Base-by-base conservation (phyloP, 2,113 vertebrate genomes). In the Stigmatopora nigra region DNA sequence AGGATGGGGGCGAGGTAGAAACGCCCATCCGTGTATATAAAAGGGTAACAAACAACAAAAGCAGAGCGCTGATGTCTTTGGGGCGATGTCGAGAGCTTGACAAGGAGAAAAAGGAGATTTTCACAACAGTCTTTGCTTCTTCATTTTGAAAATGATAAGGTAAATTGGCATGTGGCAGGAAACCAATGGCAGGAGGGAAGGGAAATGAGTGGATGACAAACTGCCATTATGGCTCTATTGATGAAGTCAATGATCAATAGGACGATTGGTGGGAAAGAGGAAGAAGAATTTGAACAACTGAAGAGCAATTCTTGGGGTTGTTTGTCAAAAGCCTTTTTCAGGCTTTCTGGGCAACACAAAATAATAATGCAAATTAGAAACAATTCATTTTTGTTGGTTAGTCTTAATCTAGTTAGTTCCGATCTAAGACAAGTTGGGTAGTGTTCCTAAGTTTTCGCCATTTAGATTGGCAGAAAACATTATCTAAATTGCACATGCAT, bases 171-270 rank as follows among this genome's bases (percentile, higher is more conserved):
- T 82, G 78, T 87, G 88, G 85, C 82, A 84, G 83, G 76, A 88
- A 90, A 76, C 68, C 70, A 83, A 88, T 87, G 80, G 14, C 73
- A 19, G 49, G 75, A 70, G 79, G 82, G 71, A 75, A 86, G 83
- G 56, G 3, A 68, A 70, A 83, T 90, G 88, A 91, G 86, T 89
- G 87, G 88, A 85, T 85, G 87, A 87, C 84, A 87, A 89, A 89
- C 83, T 89, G 72, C 70, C 90, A 90, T 90, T 90, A 91, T 89
- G 87, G 76, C 71, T 38, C 59, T 88, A 90, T 90, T 88, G 90
- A 90, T 86, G 87, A 87, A 78, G 78, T 80, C 82, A 87, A 82
- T 83, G 87, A 90, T 90, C 89, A 78, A 90, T 90, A 84, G 75
- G 86, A 83, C 80, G 81, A 89, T 87, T 83, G 83, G 83, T 84